Evolutionary conservation across 2,797 vertebrate genomes (phyloP).

Genomic region (Pseudochirops corinnae): DNA sequence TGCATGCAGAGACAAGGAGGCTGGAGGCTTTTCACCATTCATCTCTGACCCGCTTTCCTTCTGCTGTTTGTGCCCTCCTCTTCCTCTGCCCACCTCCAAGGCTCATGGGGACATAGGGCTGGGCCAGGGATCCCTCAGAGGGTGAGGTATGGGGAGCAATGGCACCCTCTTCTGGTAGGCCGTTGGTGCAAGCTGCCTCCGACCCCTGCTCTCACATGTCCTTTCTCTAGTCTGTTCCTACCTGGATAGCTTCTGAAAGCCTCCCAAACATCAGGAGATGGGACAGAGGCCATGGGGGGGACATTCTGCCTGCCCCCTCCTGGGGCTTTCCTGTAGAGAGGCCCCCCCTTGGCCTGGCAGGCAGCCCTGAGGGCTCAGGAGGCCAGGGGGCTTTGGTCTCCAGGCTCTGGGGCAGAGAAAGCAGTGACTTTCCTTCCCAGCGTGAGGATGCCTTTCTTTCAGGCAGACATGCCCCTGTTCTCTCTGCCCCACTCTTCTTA

Average conservation of each 20-base stretch:
- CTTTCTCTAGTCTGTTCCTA: constrained; percentile 19
- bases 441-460: neutral
- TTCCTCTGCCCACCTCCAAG: neutral
- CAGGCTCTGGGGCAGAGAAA: neutral
- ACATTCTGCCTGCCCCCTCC: neutral
- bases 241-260: neutral
- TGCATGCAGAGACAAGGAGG: constrained; percentile 72
- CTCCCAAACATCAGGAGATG: constrained; percentile 6
- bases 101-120: neutral
- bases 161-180: constrained; percentile 76
- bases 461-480: neutral
- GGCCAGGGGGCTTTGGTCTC: too few relatives aligned
- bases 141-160: constrained; percentile 1
- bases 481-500: neutral
- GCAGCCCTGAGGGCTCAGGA: neutral
- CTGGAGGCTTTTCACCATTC: neutral
- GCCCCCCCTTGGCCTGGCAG: neutral
- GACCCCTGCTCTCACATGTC: neutral
- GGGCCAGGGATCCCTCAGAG: neutral
- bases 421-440: neutral
- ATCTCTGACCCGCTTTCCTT: neutral
- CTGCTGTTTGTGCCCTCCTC: constrained; percentile 41
- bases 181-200: neutral
- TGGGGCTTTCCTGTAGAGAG: neutral
- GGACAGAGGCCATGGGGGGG: neutral